phyloP scores from a whole-genome alignment of 2,888 invertebrate genomes.

The Dicranocentrus wangi region DNA sequence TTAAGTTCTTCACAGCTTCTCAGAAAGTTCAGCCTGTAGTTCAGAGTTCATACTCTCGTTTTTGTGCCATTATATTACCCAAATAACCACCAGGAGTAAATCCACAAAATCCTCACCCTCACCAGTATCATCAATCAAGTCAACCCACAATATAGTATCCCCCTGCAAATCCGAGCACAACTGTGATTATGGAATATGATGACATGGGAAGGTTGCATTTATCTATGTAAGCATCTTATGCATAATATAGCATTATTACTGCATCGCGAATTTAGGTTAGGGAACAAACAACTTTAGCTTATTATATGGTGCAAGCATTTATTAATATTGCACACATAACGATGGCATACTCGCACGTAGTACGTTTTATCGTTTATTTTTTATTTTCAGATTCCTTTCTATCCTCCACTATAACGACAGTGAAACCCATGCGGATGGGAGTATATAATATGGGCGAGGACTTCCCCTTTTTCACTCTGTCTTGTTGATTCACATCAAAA shows the following conservation, averaged over 20 bases:
- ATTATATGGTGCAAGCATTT: not conserved
- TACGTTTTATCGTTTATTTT: not conserved
- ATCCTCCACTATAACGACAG: not conserved
- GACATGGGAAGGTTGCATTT: conserved; percentile 27
- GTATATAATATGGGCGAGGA: too few species aligned
- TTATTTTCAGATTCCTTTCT: conserved; percentile 10
- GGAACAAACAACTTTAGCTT: not conserved
- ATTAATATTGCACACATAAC: not conserved
- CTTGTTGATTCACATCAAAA: conserved; percentile 15
- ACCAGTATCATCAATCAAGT: not conserved
- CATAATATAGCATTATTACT: not conserved
- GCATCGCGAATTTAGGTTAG: conserved; percentile 11
- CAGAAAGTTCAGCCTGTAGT: conserved; percentile 24
- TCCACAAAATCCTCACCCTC: not conserved
- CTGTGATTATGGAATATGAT: not conserved
- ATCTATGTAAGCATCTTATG: conserved; percentile 14
- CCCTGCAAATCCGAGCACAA: not conserved
- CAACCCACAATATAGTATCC: not conserved
- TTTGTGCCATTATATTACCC: conserved; percentile 15
- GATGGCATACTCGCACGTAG: not conserved
- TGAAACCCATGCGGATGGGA: not conserved
- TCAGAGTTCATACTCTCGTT: conserved; percentile 7
- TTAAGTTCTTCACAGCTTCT: not conserved
- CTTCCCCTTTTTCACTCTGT: conserved; percentile 8
- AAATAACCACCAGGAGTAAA: not conserved